Evolutionary conservation across 2,888 invertebrate species (phyloP).

Genomic region (Aelia acuminata): DNA sequence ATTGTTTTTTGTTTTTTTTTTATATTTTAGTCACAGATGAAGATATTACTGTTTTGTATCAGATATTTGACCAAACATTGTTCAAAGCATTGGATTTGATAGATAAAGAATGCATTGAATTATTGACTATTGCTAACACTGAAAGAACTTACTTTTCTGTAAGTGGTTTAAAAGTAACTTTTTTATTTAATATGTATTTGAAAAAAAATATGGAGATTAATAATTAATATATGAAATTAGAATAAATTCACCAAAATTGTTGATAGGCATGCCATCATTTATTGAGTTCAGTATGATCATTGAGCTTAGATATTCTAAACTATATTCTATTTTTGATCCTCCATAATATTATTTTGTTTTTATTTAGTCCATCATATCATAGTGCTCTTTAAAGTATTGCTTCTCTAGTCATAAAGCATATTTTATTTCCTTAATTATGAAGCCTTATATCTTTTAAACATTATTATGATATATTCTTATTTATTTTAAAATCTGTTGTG

Average conservation of each 20-base stretch:
- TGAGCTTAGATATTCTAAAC: no score
- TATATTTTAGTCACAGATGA: conserved; percentile 49
- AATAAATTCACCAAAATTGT: background rate
- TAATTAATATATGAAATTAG: no score
- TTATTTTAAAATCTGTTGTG: no score
- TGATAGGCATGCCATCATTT: background rate
- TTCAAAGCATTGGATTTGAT: conserved; percentile 50
- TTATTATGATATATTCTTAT: no score
- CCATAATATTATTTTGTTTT: no score
- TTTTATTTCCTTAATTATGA: no score
- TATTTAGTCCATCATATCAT: background rate
- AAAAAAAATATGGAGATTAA: background rate
- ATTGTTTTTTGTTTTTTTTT: background rate
- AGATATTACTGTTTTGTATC: conserved; percentile 32
- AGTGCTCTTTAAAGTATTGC: background rate
- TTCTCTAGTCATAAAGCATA: background rate
- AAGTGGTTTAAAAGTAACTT: background rate
- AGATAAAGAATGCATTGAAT: conserved; percentile 56
- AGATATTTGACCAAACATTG: conserved; percentile 12
- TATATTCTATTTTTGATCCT: no score
- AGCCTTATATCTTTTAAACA: no score
- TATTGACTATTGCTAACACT: conserved; percentile 48
- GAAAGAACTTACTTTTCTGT: conserved; percentile 53
- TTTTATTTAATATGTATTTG: background rate
- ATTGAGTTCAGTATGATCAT: no score